Evolutionary conservation across 2,888 invertebrate genomes (phyloP).

Genomic region (Caenorhabditis parvicauda): DNA sequence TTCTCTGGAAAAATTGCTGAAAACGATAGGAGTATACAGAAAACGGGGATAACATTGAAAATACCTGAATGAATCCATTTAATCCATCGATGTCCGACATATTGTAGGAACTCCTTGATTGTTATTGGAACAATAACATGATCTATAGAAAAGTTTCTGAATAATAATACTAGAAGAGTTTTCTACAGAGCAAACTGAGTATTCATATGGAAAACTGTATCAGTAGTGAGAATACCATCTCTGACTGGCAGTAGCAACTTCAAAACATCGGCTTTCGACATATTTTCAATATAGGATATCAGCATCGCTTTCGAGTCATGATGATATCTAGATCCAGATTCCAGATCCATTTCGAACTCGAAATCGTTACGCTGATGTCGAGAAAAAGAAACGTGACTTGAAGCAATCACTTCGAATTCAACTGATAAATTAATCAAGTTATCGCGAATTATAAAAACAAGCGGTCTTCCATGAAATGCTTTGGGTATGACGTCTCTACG

Average conservation of each 20-base stretch:
- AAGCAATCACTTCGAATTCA: too few species aligned
- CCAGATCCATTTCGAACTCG: too few species aligned
- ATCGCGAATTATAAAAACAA: too few species aligned
- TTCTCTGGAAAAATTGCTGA: too few species aligned
- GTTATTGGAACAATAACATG: conserved; percentile 46
- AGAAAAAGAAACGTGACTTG: too few species aligned
- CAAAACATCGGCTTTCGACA: conserved; percentile 35
- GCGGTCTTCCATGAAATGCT: too few species aligned
- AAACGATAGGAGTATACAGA: too few species aligned
- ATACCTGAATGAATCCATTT: conserved; percentile 47
- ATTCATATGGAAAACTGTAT: conserved; percentile 48
- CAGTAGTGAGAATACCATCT: conserved; percentile 45
- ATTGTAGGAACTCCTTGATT: conserved; percentile 38
- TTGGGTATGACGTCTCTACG: too few species aligned
- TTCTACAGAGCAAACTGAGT: conserved; percentile 27
- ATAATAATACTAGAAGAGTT: neutral
- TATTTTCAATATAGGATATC: conserved; percentile 32
- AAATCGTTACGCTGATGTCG: too few species aligned
- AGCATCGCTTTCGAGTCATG: conserved; percentile 39
- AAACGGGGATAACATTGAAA: conserved; percentile 16
- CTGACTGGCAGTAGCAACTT: conserved; percentile 40
- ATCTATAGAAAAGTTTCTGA: conserved; percentile 50
- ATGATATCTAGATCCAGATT: too few species aligned
- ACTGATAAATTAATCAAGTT: too few species aligned
- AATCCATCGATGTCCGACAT: conserved; percentile 42